Conservation (phyloP, 1,140 invertebrate species). For the Dysdera silvatica region DNA sequence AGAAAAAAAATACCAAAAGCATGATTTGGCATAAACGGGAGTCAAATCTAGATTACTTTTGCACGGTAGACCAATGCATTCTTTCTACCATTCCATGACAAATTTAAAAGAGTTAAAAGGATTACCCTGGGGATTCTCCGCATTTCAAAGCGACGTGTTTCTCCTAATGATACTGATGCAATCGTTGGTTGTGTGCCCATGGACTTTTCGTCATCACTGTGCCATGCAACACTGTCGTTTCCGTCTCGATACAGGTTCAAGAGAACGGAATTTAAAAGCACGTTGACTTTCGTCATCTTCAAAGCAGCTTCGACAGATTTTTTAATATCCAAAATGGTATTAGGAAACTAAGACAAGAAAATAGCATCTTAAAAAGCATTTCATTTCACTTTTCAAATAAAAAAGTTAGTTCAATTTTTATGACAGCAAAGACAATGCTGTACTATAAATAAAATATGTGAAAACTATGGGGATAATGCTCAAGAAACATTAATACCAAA, state of each 20-base stretch:
- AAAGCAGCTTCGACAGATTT: conserved; percentile 34
- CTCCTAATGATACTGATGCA: conserved; percentile 49
- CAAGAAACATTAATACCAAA: too few species aligned
- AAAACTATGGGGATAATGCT: too few species aligned
- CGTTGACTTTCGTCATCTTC: conserved; percentile 35
- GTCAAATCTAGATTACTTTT: background rate
- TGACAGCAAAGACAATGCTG: background rate
- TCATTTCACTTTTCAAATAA: background rate
- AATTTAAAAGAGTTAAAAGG: background rate
- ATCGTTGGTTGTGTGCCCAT: conserved; percentile 47
- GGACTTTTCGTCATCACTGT: conserved; percentile 45
- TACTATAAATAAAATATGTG: too few species aligned
- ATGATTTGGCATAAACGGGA: background rate
- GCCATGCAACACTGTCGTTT: conserved; percentile 49
- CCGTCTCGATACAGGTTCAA: conserved; percentile 49
- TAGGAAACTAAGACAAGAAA: conserved; percentile 12
- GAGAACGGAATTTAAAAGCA: conserved; percentile 49
- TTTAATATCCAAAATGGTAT: background rate
- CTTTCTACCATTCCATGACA: background rate
- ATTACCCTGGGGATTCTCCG: conserved; percentile 32
- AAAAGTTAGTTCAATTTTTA: background rate
- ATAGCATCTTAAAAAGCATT: background rate
- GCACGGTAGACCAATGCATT: too few species aligned
- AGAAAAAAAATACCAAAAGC: background rate
- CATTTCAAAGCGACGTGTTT: conserved; percentile 45